Evolutionary conservation across 92 coral and sea anemone genomes (phyloP).

Genomic region (Umimayanthus kanabou): DNA sequence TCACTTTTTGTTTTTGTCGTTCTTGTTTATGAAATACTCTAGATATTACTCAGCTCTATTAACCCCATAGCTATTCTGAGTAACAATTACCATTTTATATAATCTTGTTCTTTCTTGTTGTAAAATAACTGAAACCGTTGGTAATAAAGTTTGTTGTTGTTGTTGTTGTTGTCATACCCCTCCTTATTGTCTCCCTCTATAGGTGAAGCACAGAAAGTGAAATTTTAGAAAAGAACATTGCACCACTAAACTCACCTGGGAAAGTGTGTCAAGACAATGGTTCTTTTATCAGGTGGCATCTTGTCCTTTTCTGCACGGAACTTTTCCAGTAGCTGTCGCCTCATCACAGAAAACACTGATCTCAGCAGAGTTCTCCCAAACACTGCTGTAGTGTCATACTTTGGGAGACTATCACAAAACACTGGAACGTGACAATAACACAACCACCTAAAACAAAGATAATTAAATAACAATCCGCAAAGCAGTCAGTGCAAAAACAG

Average conservation of each 20-base stretch:
- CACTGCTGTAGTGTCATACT: slow-evolving; percentile 88
- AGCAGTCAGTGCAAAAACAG: no score
- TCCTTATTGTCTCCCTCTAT: no score
- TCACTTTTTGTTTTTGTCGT: no score
- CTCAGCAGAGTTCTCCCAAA: slow-evolving; percentile 89
- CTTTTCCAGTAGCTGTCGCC: slow-evolving; percentile 89
- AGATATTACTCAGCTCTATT: no score
- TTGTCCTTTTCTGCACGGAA: slow-evolving; percentile 97
- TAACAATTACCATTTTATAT: no score
- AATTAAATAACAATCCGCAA: background rate
- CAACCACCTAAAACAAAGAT: slow-evolving; percentile 70
- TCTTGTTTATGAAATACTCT: no score
- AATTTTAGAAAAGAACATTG: background rate
- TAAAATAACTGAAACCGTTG: no score
- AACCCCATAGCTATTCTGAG: no score
- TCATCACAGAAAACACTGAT: slow-evolving; percentile 90
- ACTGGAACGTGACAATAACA: slow-evolving; percentile 98
- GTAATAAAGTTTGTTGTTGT: no score
- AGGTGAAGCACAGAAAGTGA: no score
- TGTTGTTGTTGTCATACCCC: no score
- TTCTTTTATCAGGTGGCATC: slow-evolving; percentile 94
- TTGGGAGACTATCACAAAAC: slow-evolving; percentile 90
- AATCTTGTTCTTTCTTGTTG: no score
- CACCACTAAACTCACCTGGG: slow-evolving; percentile 69
- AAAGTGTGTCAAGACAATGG: slow-evolving; percentile 93